phyloP scores from a whole-genome alignment of 92 coral and sea anemone genomes.

The Phenganax subtilis region DNA sequence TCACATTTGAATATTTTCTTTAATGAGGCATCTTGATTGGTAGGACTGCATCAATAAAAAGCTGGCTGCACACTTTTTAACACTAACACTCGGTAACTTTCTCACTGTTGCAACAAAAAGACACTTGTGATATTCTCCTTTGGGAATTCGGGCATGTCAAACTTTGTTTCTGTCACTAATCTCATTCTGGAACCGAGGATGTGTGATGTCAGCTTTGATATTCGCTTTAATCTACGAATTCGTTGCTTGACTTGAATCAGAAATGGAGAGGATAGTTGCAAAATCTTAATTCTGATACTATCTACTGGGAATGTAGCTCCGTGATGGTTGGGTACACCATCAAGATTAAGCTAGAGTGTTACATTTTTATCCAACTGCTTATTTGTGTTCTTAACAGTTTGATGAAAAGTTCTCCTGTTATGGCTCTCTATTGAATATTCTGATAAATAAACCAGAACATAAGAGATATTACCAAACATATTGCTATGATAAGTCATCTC shows the following conservation, averaged over 20 bases:
- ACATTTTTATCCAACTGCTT: not conserved
- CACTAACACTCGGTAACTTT: conserved; percentile 18
- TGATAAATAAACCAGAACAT: conserved; percentile 26
- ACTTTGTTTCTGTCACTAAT: conserved; percentile 21
- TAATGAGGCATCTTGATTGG: conserved; percentile 6
- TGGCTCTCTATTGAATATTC: not conserved
- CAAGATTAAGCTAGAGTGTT: not conserved
- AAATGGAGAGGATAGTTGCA: conserved; percentile 49
- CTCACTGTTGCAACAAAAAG: conserved; percentile 23
- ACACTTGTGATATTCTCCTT: conserved; percentile 18
- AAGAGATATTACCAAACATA: conserved; percentile 43
- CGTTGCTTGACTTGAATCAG: conserved; percentile 53
- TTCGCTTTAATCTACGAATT: conserved; percentile 49
- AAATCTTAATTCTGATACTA: conserved; percentile 32
- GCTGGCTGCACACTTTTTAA: conserved; percentile 26
- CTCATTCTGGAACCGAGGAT: conserved; percentile 35
- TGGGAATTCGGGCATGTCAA: conserved; percentile 23
- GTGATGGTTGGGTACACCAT: no score
- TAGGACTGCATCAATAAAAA: conserved; percentile 22
- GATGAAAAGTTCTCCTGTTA: not conserved
- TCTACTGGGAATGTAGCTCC: not conserved
- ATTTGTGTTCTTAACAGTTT: not conserved
- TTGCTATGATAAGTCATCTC: no score
- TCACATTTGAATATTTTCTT: not conserved
- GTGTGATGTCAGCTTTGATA: conserved; percentile 50